A percentile compares a stretch with the other conserved stretches of the same genome.
Conservation (phyloP, 2,888 invertebrate species). For the Drosophila borealis region DNA sequence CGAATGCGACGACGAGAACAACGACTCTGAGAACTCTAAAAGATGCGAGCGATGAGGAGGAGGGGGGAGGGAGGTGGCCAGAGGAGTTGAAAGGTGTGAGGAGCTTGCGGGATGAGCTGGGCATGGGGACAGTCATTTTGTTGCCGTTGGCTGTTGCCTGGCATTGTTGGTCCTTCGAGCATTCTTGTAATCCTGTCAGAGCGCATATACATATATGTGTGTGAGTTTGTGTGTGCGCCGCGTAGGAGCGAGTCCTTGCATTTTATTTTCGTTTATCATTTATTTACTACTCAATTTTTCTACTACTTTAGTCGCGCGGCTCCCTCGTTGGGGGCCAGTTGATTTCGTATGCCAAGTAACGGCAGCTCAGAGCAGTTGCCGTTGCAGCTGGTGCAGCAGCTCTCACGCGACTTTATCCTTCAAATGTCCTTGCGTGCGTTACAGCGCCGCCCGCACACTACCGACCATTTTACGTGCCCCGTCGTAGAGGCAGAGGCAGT, state of each 20-base stretch:
- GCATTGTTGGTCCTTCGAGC: constrained; percentile 73
- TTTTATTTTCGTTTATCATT: constrained; percentile 82
- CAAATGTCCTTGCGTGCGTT: constrained; percentile 83
- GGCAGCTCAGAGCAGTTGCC: constrained; percentile 69
- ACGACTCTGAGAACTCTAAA: constrained; percentile 14
- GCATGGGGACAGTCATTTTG: constrained; percentile 52
- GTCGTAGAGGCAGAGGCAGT: constrained; percentile 19
- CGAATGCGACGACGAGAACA: constrained; percentile 20
- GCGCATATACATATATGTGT: constrained; percentile 23
- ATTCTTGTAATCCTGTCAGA: constrained; percentile 79
- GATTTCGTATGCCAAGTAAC: constrained; percentile 79
- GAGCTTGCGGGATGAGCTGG: constrained; percentile 6
- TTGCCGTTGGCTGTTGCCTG: constrained; percentile 51
- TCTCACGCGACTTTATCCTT: constrained; percentile 82
- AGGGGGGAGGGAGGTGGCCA: neutral
- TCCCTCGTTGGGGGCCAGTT: constrained; percentile 70
- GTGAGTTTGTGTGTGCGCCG: constrained; percentile 29
- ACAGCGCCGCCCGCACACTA: constrained; percentile 62
- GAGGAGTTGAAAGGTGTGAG: neutral
- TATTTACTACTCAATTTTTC: constrained; percentile 82
- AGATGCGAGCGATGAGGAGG: neutral
- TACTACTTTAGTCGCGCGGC: constrained; percentile 75
- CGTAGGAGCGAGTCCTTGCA: constrained; percentile 67
- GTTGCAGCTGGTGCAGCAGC: constrained; percentile 39
- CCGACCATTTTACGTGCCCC: constrained; percentile 62